A percentile compares a stretch with the other conserved stretches of the same genome.
Conservation (phyloP, 1,140 invertebrate species). For the Papilio xuthus region DNA sequence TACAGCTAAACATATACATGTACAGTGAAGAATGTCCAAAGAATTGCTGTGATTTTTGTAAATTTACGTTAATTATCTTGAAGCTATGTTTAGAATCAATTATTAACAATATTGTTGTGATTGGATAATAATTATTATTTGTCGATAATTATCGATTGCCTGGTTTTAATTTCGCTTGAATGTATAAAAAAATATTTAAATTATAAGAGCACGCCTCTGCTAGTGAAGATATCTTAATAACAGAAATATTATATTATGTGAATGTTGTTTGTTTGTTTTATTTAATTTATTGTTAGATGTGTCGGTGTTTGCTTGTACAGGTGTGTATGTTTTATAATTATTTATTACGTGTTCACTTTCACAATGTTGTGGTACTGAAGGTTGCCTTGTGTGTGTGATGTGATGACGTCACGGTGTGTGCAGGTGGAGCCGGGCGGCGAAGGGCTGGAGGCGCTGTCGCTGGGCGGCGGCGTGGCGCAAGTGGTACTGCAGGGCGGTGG, state of each 20-base stretch:
- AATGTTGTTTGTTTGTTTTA: slow-evolving; percentile 50
- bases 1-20: too few species aligned
- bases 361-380: too few species aligned
- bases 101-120: neutral
- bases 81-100: neutral
- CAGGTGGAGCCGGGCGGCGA: slow-evolving; percentile 87
- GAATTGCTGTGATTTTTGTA: slow-evolving; percentile 39
- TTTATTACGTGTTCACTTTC: neutral
- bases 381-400: neutral
- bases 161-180: neutral
- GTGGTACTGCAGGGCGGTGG: slow-evolving; percentile 89
- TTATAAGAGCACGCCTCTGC: neutral
- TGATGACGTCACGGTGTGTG: too few species aligned
- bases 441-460: slow-evolving; percentile 85
- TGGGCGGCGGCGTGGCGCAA: slow-evolving; percentile 88
- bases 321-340: slow-evolving; percentile 45
- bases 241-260: slow-evolving; percentile 38
- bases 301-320: slow-evolving; percentile 41
- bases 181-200: neutral
- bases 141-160: neutral
- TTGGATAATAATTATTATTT: neutral
- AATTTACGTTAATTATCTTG: slow-evolving; percentile 34
- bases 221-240: neutral
- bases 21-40: neutral
- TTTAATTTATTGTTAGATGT: slow-evolving; percentile 41